Base-by-base conservation (phyloP, 2,797 vertebrate species). In the Enteromius paludinosus region DNA sequence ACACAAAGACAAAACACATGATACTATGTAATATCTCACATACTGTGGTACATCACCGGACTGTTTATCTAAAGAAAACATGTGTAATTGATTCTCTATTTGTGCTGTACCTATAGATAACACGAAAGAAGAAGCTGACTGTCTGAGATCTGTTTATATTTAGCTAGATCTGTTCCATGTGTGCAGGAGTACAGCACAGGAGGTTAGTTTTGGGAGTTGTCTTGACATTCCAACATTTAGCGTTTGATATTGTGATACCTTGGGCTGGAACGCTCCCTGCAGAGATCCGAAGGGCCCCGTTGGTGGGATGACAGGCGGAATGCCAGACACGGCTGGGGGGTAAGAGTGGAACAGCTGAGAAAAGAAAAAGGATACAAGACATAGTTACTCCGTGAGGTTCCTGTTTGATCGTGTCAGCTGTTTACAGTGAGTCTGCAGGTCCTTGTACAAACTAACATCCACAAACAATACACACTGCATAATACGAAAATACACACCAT, bases 191-290 rank as follows among this genome's bases (percentile, higher is more conserved):
- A 30, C 30, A 47, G 54, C 47, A 75, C n/a, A 56, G 25, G 20
- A 35, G 78, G 28, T 70, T 54, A 14, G 41, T 54, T 45, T 72
- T 73, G 82, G 78, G 35, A 71, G 66, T 85, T 25, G 49, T 74
- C 41, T 79, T 0, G 41, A 54, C 10, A 61, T 83, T 78, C 30
- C 18, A 92, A 77, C 56, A 25, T 83, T 72, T 15, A 61, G 45
- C 25, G 10, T 77, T 74, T 83, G 62, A 65, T 56, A 82, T 82
- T 41, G 81, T 33, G 81, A 83, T 93, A 99, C 97, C 96, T 98
- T 99, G 89, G 98, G 98, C 77, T 99, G 98, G 91, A 99, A 99
- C 20, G 98, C 98, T 87, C 98, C 98, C 93, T 99, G 98, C 56
- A 99, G 94, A 0, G 98, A 99, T 88, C 98, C 96, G 70, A 99